A percentile compares a stretch with the other conserved stretches of the same genome.
Evolutionary conservation across 2,888 invertebrate species (phyloP).

Genomic region (Toxonevra muliebris): DNA sequence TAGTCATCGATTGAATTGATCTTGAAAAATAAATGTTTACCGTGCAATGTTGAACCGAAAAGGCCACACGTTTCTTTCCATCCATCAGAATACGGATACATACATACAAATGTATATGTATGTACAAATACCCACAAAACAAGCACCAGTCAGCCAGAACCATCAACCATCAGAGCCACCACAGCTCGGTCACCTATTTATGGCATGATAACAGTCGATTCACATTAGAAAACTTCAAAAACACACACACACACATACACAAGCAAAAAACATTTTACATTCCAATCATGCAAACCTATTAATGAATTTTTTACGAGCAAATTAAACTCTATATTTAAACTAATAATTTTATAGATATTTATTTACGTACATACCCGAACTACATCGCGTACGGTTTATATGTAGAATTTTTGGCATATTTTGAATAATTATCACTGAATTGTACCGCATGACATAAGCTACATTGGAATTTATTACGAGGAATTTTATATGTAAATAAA

Average conservation of each 20-base stretch:
- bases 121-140: neutral
- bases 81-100: neutral
- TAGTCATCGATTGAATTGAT: slow-evolving; percentile 9
- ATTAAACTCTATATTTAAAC: neutral
- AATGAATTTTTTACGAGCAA: neutral
- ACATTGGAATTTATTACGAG: slow-evolving; percentile 48
- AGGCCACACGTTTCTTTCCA: neutral
- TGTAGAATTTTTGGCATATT: neutral
- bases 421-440: slow-evolving; percentile 32
- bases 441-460: slow-evolving; percentile 52
- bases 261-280: slow-evolving; percentile 2
- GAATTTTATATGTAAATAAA: neutral
- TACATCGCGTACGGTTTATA: neutral
- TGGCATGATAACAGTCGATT: too few relatives aligned
- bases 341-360: neutral
- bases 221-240: too few relatives aligned
- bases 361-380: neutral
- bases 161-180: too few relatives aligned
- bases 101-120: neutral
- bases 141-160: neutral
- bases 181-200: too few relatives aligned
- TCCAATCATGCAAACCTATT: slow-evolving; percentile 8
- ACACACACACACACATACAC: too few relatives aligned
- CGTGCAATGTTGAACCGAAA: neutral
- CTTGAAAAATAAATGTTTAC: slow-evolving; percentile 20